Conservation (phyloP, 1,140 invertebrate species). For the Drosophila athabasca region DNA sequence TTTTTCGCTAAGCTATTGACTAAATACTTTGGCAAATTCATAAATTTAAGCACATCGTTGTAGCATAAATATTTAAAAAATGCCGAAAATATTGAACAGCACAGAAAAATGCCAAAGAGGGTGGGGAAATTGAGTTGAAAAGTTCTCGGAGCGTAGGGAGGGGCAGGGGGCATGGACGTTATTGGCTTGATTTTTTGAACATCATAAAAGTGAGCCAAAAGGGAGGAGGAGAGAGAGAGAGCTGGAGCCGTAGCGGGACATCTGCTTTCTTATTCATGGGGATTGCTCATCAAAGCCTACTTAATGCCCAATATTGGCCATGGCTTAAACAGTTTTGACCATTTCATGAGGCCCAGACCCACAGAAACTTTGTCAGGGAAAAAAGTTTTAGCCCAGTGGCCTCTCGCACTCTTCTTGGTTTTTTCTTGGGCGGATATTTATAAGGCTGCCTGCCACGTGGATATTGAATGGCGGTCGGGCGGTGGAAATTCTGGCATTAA, state of each 20-base stretch:
- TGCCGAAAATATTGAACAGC: constrained; percentile 29
- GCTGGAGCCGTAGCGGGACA: constrained; percentile 6
- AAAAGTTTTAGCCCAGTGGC: constrained; percentile 18
- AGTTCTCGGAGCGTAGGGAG: constrained; percentile 39
- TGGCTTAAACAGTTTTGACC: constrained; percentile 74
- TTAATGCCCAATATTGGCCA: constrained; percentile 74
- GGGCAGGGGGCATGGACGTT: constrained; percentile 44
- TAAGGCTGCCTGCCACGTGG: constrained; percentile 46
- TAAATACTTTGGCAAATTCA: constrained; percentile 81
- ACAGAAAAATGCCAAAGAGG: constrained; percentile 44
- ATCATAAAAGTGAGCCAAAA: constrained; percentile 30
- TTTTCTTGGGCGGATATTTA: constrained; percentile 43
- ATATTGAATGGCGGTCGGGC: constrained; percentile 58
- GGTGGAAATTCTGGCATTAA: constrained; percentile 56
- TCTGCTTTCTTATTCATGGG: constrained; percentile 75
- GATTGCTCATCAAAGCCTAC: constrained; percentile 74
- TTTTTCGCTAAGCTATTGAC: constrained; percentile 69
- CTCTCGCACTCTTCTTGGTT: neutral
- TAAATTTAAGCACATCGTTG: constrained; percentile 71
- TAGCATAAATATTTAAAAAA: constrained; percentile 77
- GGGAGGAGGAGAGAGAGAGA: neutral
- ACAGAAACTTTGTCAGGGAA: constrained; percentile 21
- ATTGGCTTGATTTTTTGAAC: constrained; percentile 72
- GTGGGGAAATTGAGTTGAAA: constrained; percentile 70
- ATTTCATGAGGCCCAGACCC: constrained; percentile 32